Evolutionary conservation across 2,797 vertebrate genomes (phyloP), one percentile per base, ranked within the genome.

Genomic region (Semaprochilodus insignis): DNA sequence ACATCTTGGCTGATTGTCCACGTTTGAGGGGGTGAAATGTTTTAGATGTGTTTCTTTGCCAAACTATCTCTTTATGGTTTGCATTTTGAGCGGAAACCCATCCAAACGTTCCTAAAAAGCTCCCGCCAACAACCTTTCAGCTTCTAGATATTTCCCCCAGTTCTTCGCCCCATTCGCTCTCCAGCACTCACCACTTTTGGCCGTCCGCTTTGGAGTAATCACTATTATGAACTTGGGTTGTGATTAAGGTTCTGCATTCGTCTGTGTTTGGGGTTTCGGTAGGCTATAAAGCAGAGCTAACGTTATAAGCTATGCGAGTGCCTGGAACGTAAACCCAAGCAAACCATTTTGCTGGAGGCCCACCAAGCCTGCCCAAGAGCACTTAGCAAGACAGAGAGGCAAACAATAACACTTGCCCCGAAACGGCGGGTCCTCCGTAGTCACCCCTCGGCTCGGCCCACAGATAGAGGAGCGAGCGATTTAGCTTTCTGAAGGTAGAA

Each of bases 301-400:
- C 72, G 65, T 82, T 66, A 86, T 52, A 81, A 83, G 76, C 67
- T 54, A 25, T 19, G 8, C 60, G 76, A 78, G 80, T 75, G 82
- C 82, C 84, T 79, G 84, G 75, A 81, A 78, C 51, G 83, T 59
- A 75, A 69, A 71, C 62, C 78, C 77, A 82, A 86, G 82, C 66
- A 65, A 55, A 88, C 13, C 31, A 21, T 77, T 74, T 75, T 14
- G 74, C 75, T 78, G 81, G 55, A 76, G 36, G 11, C 17, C 59
- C 14, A 77, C 44, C 80, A 80, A 80, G 72, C 48, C 74, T 57
- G 7, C 14, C 14, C 31, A 0, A 31, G 52, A 6, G 66, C 31
- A 59, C 71, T 83, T 70, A 66, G n/a, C 78, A 76, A 54, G 55
- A 74, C 87, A 85, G 82, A 87, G 91, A 82, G 62, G 82, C 55